Conservation (phyloP, 2,888 invertebrate genomes). For the Andrena trimmerana region DNA sequence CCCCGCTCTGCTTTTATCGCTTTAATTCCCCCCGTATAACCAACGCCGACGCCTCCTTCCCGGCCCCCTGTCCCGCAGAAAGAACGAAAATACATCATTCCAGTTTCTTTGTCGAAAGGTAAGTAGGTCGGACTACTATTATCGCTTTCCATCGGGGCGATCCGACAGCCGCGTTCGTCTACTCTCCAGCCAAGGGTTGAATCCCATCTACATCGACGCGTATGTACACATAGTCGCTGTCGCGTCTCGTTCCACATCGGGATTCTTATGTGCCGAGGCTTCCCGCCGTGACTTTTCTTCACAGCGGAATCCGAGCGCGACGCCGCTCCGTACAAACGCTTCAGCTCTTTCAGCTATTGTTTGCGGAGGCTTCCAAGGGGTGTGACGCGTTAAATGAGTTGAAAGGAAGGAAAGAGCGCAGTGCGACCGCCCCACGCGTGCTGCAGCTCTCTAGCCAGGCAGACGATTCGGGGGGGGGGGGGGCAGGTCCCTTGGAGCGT, state of each 20-base stretch:
- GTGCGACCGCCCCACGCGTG: no score
- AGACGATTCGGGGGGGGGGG: no score
- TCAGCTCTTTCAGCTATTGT: not conserved
- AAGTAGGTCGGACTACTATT: conserved; percentile 73
- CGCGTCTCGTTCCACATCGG: not conserved
- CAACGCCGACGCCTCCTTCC: conserved; percentile 19
- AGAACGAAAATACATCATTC: conserved; percentile 66
- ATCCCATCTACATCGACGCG: not conserved
- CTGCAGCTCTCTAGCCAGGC: no score
- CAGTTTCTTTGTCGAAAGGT: conserved; percentile 59
- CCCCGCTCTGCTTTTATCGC: conserved; percentile 66
- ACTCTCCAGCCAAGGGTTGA: not conserved
- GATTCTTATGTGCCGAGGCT: not conserved
- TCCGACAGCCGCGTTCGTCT: conserved; percentile 31
- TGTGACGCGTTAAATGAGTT: no score
- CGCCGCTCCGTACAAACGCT: not conserved
- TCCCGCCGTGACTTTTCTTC: conserved; percentile 13
- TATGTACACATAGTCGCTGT: not conserved
- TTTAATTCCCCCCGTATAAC: conserved; percentile 56
- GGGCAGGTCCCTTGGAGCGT: no score
- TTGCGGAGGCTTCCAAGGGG: not conserved
- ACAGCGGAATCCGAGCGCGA: not conserved
- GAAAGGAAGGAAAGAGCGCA: no score
- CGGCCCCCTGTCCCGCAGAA: not conserved
- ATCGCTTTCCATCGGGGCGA: conserved; percentile 69